A percentile compares a stretch with the other conserved stretches of the same genome.
These are phyloP conservation scores for Clarias laeviceps DNA, from an alignment of 2,797 vertebrate species.

Conservation along the genomic window DNA sequence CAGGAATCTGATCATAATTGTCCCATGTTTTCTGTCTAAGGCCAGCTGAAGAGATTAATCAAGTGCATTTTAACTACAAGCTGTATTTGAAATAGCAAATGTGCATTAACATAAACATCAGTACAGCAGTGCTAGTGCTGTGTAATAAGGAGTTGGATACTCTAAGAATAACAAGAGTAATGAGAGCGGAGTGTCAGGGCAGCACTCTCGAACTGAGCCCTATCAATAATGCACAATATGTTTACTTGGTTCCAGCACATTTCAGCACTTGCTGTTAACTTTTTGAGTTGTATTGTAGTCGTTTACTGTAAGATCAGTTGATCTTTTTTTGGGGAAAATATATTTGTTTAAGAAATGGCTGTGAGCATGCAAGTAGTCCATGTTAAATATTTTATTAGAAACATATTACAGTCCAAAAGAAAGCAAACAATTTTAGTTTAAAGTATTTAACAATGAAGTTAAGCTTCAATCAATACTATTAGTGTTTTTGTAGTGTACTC, in stretches of 20 bases:
- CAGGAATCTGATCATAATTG: background rate
- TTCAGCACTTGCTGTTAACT: conserved; percentile 44
- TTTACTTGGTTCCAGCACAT: conserved; percentile 45
- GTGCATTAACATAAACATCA: conserved; percentile 6
- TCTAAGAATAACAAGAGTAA: conserved; percentile 16
- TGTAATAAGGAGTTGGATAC: background rate
- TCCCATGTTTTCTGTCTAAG: background rate
- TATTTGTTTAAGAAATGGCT: background rate
- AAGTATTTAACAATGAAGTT: background rate
- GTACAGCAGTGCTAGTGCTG: background rate
- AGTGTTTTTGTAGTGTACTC: background rate
- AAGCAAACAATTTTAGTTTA: background rate
- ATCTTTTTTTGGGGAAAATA: background rate
- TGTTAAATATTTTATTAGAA: background rate
- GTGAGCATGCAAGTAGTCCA: background rate
- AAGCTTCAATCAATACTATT: background rate
- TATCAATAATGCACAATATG: conserved; percentile 65
- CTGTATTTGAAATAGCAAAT: background rate
- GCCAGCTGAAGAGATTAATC: background rate
- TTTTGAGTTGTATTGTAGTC: background rate
- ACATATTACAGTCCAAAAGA: background rate
- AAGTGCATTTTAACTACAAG: background rate
- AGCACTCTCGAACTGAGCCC: conserved; percentile 46
- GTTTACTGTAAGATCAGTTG: background rate
- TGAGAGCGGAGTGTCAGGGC: conserved; percentile 45